Conservation (phyloP, 2,113 vertebrate genomes). For the Tangachromis dhanisi region DNA sequence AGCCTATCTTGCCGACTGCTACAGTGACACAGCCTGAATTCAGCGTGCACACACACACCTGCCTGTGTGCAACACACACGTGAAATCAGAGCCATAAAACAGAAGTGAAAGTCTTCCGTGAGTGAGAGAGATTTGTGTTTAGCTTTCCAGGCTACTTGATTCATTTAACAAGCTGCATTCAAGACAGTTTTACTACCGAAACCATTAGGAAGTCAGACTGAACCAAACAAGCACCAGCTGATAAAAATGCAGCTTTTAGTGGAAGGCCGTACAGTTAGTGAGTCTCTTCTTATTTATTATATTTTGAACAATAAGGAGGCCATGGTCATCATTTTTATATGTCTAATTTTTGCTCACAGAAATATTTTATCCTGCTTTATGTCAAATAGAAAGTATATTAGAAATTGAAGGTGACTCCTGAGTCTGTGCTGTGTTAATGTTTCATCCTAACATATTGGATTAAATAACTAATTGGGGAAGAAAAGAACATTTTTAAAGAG, state of each 20-base stretch:
- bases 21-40: background rate
- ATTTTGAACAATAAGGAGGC: background rate
- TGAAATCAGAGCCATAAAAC: background rate
- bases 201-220: background rate
- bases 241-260: background rate
- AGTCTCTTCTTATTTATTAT: background rate
- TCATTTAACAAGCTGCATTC: slow-evolving; percentile 16
- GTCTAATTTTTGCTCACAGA: background rate
- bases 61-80: background rate
- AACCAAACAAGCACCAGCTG: background rate
- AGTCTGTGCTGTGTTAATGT: background rate
- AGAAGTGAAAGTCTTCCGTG: background rate
- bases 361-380: background rate
- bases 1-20: background rate
- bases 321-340: background rate
- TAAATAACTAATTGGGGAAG: background rate
- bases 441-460: background rate
- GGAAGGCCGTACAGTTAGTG: background rate
- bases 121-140: background rate
- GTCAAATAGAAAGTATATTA: background rate
- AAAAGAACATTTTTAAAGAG: background rate
- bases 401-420: fast-evolving
- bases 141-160: background rate
- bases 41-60: background rate
- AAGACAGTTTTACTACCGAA: slow-evolving; percentile 28